A percentile compares a stretch with the other conserved stretches of the same genome.
These are phyloP conservation scores for Solea senegalensis DNA, from an alignment of 2,113 vertebrate species.

Conservation along the genomic window DNA sequence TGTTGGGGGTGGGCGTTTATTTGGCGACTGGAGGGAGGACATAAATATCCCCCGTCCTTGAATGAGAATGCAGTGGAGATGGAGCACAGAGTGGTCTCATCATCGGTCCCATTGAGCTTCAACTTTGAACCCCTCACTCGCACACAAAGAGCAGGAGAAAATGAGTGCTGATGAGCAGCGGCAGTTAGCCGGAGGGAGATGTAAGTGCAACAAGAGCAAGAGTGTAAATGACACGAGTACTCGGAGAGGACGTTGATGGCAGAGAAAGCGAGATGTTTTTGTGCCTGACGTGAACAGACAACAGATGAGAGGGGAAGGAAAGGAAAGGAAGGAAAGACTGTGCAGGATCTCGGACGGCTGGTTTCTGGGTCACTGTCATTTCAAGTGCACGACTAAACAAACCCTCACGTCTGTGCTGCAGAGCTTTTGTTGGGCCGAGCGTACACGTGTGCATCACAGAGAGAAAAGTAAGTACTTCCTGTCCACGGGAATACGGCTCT, in stretches of 20 bases:
- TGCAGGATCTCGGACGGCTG: constrained; percentile 46
- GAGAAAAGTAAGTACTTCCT: constrained; percentile 47
- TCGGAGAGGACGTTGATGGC: constrained; percentile 43
- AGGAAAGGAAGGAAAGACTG: constrained; percentile 24
- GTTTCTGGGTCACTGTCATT: constrained; percentile 63
- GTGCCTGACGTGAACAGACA: constrained; percentile 34
- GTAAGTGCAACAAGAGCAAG: constrained; percentile 16
- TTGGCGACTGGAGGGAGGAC: not conserved
- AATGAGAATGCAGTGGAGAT: constrained; percentile 15
- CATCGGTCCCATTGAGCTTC: constrained; percentile 30
- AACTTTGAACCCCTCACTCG: constrained; percentile 49
- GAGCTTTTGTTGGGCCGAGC: constrained; percentile 37
- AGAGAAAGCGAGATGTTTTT: constrained; percentile 21
- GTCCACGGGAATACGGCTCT: constrained; percentile 38
- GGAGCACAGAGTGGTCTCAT: constrained; percentile 37
- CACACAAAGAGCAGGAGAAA: constrained; percentile 5
- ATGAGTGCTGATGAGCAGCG: constrained; percentile 25
- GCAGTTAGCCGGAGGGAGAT: constrained; percentile 23
- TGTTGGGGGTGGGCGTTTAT: constrained; percentile 29
- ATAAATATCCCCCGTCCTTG: constrained; percentile 60
- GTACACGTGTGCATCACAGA: constrained; percentile 38
- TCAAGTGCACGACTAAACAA: constrained; percentile 64
- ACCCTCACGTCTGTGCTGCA: constrained; percentile 46
- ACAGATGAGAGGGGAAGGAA: constrained; percentile 1
- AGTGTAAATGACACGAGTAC: constrained; percentile 38